Evolutionary conservation across 2,113 vertebrate species (phyloP).

Genomic region (Jacana jacana): DNA sequence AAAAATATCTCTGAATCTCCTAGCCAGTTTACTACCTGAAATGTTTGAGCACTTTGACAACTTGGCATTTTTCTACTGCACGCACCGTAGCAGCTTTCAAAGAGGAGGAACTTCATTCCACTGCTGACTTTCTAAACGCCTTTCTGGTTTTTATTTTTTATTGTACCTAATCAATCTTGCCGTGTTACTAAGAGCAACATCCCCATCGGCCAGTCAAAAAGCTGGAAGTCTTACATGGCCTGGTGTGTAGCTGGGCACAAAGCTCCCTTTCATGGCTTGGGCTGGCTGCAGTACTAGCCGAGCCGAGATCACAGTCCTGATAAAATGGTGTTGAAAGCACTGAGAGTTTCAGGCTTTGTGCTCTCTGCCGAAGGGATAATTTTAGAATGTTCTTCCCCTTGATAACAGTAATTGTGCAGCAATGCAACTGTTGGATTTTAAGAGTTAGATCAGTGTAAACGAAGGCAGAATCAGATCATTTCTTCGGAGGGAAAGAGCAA

Average conservation of each 20-base stretch:
- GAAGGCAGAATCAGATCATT: slow-evolving; percentile 39
- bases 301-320: slow-evolving; percentile 25
- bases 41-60: background rate
- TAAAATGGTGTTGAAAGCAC: slow-evolving; percentile 42
- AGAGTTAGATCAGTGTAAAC: slow-evolving; percentile 35
- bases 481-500: slow-evolving; percentile 19
- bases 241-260: slow-evolving; percentile 29
- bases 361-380: slow-evolving; percentile 38
- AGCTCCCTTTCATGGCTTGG: slow-evolving; percentile 34
- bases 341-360: slow-evolving; percentile 24
- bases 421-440: slow-evolving; percentile 44
- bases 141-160: background rate
- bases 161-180: slow-evolving; percentile 30
- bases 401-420: slow-evolving; percentile 62
- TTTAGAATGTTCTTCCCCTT: slow-evolving; percentile 64
- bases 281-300: background rate
- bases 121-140: background rate
- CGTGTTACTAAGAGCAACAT: slow-evolving; percentile 37
- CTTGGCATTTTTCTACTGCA: background rate
- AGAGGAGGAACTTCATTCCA: slow-evolving; percentile 4
- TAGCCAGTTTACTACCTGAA: background rate
- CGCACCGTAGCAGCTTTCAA: background rate
- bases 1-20: background rate
- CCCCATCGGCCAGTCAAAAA: background rate
- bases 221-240: background rate